phyloP scores from a whole-genome alignment of 2,113 vertebrate species.

The Myodes glareolus region DNA sequence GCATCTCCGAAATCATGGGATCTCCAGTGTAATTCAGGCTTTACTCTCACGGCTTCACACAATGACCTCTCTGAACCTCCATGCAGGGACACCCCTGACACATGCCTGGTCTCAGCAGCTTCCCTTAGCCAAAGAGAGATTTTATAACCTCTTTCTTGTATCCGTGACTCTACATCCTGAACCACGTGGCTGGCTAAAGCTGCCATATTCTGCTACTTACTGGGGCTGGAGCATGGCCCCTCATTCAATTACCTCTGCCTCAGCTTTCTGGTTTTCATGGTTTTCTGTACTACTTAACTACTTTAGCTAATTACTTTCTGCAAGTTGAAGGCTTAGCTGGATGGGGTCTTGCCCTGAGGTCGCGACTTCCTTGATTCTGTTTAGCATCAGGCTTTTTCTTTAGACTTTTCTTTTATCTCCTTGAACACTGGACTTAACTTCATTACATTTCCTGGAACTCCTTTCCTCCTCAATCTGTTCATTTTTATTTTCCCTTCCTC shows the following conservation, averaged over 20 bases:
- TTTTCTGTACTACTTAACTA: background rate
- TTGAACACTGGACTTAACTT: background rate
- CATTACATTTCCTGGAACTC: background rate
- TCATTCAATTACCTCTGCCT: background rate
- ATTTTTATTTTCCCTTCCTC: background rate
- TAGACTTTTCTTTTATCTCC: background rate
- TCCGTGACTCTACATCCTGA: background rate
- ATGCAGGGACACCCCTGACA: background rate
- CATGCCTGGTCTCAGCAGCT: background rate
- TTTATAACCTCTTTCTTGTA: background rate
- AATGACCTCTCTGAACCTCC: background rate
- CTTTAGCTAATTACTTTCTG: background rate
- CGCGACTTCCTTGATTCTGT: background rate
- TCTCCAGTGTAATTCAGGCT: background rate
- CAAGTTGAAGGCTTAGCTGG: background rate
- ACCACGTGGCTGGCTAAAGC: background rate
- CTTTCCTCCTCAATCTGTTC: background rate
- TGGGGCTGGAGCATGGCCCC: background rate
- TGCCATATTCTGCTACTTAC: background rate
- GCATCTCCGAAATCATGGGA: background rate
- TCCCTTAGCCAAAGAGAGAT: background rate
- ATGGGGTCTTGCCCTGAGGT: background rate
- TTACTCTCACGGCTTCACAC: background rate
- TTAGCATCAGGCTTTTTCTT: background rate
- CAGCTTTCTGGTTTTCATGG: background rate